Evolutionary conservation across 1,140 invertebrate species (phyloP).

Genomic region (Drosophila bipectinata): DNA sequence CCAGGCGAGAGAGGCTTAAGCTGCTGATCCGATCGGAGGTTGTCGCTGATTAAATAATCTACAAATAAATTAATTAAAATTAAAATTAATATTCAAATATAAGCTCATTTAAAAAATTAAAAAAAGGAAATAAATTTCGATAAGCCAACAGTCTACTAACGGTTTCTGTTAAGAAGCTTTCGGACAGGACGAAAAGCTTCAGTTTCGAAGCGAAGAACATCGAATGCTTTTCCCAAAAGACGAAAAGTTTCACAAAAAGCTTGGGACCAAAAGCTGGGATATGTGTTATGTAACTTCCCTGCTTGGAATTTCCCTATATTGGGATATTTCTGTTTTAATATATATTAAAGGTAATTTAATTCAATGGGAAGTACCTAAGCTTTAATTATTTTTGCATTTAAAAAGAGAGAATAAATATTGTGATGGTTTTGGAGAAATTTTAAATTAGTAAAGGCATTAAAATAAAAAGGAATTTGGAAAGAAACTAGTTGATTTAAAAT

Average conservation of each 20-base stretch:
- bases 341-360: not conserved
- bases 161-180: not conserved
- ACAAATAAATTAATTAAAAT: conserved; percentile 18
- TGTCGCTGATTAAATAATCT: conserved; percentile 81
- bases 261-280: conserved; percentile 22
- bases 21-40: conserved; percentile 74
- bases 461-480: too few species aligned
- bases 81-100: not conserved
- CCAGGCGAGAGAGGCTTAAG: conserved; percentile 72
- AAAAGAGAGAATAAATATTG: too few species aligned
- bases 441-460: too few species aligned
- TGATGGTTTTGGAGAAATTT: too few species aligned
- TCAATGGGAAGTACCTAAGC: not conserved
- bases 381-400: too few species aligned
- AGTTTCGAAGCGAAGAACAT: conserved; percentile 21
- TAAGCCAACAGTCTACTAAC: not conserved
- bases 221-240: not conserved
- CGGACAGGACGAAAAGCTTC: conserved; percentile 16
- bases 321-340: not conserved
- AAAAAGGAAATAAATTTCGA: not conserved
- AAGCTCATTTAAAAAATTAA: not conserved
- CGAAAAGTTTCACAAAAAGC: conserved; percentile 4
- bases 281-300: conserved; percentile 13
- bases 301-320: not conserved
- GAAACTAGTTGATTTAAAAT: too few species aligned